These are phyloP conservation scores for Odocoileus virginianus DNA, from an alignment of 2,113 vertebrate species.

Conservation along the genomic window DNA sequence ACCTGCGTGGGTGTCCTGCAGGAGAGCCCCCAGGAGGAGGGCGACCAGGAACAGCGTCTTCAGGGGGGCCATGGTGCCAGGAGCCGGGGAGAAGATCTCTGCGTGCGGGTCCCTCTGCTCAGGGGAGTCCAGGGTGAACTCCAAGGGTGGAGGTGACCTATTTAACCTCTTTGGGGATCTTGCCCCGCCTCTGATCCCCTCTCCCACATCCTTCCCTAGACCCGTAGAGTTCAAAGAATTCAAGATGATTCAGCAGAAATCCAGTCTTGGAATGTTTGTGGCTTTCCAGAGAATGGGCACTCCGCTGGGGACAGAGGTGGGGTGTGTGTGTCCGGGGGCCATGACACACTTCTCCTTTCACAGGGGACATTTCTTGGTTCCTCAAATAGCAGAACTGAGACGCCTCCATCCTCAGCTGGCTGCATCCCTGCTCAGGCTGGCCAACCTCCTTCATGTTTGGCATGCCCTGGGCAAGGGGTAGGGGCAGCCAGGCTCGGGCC, in stretches of 20 bases:
- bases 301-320: not conserved
- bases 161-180: constrained; percentile 47
- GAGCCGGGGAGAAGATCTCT: not conserved
- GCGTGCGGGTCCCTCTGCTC: not conserved
- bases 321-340: not conserved
- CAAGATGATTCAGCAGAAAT: constrained; percentile 50
- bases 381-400: constrained; percentile 20
- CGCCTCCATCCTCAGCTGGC: not conserved
- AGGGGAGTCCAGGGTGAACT: not conserved
- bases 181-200: constrained; percentile 12
- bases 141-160: constrained; percentile 3
- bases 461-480: accelerated
- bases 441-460: accelerated
- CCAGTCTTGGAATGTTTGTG: constrained; percentile 66
- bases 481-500: not conserved
- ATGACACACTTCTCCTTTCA: constrained; percentile 67
- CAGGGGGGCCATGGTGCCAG: not conserved
- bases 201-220: not conserved
- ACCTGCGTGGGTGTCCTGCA: constrained; percentile 40
- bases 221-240: constrained; percentile 34
- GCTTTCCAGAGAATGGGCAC: constrained; percentile 65
- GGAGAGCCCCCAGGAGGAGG: constrained; percentile 49
- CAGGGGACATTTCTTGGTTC: constrained; percentile 36
- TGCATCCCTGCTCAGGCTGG: not conserved
- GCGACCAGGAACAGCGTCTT: constrained; percentile 18